Base-by-base conservation (phyloP, 2,888 invertebrate genomes). In the Ferdinandea cuprea region DNA sequence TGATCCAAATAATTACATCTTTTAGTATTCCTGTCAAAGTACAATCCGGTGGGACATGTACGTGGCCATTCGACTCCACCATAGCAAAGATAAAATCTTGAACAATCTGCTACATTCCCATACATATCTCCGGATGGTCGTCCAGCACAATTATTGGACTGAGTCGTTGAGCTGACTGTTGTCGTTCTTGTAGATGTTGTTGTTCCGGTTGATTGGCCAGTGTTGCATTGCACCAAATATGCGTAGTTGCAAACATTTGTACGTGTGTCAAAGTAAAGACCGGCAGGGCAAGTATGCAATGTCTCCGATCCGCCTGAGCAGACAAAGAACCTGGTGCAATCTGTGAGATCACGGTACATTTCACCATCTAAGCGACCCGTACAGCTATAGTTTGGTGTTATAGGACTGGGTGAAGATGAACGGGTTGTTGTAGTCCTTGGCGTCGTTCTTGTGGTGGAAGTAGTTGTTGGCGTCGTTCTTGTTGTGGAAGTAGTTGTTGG, bases 301-400 rank as follows among this genome's bases (percentile, higher is more conserved):
- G 11, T 15, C 21, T 9, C 13, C 2, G 13, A 9, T 17, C 66
- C 66, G 0, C 13, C 13, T 0, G 66, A n/a, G 11, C 66, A 66
- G 17, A 66, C 15, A 15, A 9, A 52, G 28, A 35, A 66, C 3
- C n/a, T 66, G 2, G 19, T 4, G 3, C 66, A 66, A 40, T 66
- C 66, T 3, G 1, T 17, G 2, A 40, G 52, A 42, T 66, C 52
- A 0, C 21, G 8, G 11, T 21, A 56, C 56, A 56, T 56, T 4
- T 56, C 13, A 6, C 63, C 63, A 0, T 63, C 13, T 1, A 6
- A 3, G 0, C n/a, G 13, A 2, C 48, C 63, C 0, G 5, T 21
- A 3, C 63, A 63, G 7, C 13, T n/a, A 15, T 42, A 11, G 0
- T 21, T n/a, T 1, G 9, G 17, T 13, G n/a, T 17, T 4, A 6